Conservation (phyloP, 2,113 vertebrate species). For the Sebastes fasciatus region DNA sequence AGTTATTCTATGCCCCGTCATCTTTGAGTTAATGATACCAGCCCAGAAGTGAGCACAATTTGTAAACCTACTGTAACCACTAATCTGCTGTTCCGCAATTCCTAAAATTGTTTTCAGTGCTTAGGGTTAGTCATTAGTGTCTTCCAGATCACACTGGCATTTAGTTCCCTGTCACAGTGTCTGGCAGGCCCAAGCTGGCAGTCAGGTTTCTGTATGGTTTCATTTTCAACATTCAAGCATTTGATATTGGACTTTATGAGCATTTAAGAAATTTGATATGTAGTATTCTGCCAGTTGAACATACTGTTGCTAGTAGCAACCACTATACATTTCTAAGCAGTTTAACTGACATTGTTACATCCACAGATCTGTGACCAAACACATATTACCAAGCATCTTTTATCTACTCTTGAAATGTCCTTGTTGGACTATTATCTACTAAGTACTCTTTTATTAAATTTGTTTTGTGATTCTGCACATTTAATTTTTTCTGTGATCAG, state of each 20-base stretch:
- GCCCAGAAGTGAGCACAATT: background rate
- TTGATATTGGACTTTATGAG: background rate
- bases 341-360: background rate
- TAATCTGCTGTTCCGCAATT: constrained; percentile 8
- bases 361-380: background rate
- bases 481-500: too few relatives aligned
- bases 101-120: background rate
- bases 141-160: background rate
- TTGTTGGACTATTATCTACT: too few relatives aligned
- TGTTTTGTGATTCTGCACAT: too few relatives aligned
- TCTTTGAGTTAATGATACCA: constrained; percentile 10
- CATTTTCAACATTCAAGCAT: background rate
- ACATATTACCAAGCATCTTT: background rate
- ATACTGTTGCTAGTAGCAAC: background rate
- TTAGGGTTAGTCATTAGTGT: constrained; percentile 1
- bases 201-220: background rate
- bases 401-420: too few relatives aligned
- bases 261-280: background rate
- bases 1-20: background rate
- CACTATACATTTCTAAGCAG: background rate
- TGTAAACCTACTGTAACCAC: background rate
- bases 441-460: too few relatives aligned
- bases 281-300: background rate
- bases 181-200: background rate
- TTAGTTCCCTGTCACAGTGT: background rate